These are phyloP conservation scores for Drosophila nr. perissopoda DNA, from an alignment of 2,888 invertebrate genomes.

Conservation along the genomic window DNA sequence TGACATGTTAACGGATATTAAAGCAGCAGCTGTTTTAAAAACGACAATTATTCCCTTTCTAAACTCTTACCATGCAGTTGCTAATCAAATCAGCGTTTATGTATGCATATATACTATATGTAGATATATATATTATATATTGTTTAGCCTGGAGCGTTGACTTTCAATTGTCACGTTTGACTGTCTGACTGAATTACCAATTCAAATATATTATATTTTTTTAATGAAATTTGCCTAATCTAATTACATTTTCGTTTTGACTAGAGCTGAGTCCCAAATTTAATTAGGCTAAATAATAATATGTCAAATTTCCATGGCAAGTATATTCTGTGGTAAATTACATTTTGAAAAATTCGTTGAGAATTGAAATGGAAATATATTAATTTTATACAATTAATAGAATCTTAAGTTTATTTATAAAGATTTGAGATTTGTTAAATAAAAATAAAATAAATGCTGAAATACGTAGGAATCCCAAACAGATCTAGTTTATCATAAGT, in stretches of 20 bases:
- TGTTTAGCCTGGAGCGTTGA: not conserved
- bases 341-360: not conserved
- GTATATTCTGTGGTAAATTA: not conserved
- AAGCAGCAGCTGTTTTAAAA: slow-evolving; percentile 2
- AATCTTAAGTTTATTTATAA: not conserved
- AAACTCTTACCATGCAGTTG: not conserved
- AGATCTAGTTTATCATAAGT: not conserved
- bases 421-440: not conserved
- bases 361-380: not conserved
- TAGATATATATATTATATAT: not conserved
- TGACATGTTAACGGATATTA: not conserved
- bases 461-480: not conserved
- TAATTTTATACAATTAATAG: not conserved
- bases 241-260: slow-evolving; percentile 8
- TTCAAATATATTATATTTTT: not conserved
- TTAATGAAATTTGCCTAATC: slow-evolving; percentile 9
- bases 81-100: not conserved
- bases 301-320: not conserved
- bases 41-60: not conserved
- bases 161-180: slow-evolving; percentile 19
- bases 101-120: not conserved
- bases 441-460: not conserved
- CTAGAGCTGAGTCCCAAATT: not conserved
- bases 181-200: not conserved
- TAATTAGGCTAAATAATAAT: slow-evolving; percentile 2